These are phyloP conservation scores for Carcinoscorpius rotundicauda DNA, from an alignment of 1,140 invertebrate genomes.

Conservation along the genomic window DNA sequence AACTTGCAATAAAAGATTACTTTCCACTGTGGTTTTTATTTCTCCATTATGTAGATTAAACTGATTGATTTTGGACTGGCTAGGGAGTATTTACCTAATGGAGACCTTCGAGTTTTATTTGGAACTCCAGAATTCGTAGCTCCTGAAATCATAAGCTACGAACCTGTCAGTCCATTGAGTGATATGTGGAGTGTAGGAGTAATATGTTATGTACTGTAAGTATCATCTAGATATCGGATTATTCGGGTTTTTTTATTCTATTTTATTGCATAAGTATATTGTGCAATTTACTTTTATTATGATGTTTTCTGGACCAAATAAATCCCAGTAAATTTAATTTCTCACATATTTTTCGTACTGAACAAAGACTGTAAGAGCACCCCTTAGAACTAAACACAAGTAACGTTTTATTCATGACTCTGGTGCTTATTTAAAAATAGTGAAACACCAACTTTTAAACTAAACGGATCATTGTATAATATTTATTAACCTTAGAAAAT, in stretches of 20 bases:
- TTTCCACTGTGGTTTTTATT: not conserved
- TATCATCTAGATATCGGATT: conserved; percentile 11
- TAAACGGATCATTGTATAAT: no score
- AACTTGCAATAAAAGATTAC: no score
- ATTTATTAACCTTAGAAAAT: no score
- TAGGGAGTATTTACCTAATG: conserved; percentile 53
- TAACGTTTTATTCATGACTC: no score
- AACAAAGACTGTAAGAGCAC: no score
- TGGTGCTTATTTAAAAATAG: no score
- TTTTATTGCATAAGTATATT: not conserved
- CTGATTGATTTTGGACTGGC: conserved; percentile 87
- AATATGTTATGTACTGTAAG: conserved; percentile 87
- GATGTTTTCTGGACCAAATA: no score
- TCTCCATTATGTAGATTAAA: conserved; percentile 48
- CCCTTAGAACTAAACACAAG: no score
- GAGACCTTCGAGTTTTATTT: conserved; percentile 62
- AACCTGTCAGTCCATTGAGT: conserved; percentile 65
- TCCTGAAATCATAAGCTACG: conserved; percentile 86
- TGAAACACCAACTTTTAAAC: no score
- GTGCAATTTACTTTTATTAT: no score
- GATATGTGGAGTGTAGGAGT: conserved; percentile 94
- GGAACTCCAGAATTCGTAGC: conserved; percentile 90
- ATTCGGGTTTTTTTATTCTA: not conserved
- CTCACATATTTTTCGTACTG: no score
- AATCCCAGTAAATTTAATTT: no score